Evolutionary conservation across 2,113 vertebrate genomes (phyloP).

Genomic region (Scophthalmus maximus): DNA sequence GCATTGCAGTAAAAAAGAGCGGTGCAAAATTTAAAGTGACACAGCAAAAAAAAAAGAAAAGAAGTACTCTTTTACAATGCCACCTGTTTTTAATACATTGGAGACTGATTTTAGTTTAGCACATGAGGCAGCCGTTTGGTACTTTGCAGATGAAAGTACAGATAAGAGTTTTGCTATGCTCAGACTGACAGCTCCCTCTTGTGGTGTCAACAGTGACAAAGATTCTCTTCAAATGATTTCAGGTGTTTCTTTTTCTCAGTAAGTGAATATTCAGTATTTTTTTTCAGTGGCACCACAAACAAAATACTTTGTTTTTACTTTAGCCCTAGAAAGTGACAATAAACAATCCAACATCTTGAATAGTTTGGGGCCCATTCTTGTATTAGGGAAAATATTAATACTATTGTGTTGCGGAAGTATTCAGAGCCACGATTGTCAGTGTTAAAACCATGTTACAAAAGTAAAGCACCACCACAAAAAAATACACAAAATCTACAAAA

Average conservation of each 20-base stretch:
- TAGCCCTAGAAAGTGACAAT: no score
- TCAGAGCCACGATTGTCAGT: no score
- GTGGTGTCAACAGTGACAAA: background rate
- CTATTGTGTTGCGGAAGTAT: no score
- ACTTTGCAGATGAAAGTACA: background rate
- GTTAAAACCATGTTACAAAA: no score
- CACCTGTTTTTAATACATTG: background rate
- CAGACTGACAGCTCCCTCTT: conserved; percentile 37
- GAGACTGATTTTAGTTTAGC: background rate
- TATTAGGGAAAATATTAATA: background rate
- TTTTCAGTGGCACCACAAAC: no score
- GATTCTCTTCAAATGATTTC: background rate
- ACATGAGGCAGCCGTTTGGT: background rate
- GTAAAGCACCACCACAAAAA: no score
- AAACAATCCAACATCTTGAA: background rate
- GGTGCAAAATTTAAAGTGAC: background rate
- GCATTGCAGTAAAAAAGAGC: no score
- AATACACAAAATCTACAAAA: no score
- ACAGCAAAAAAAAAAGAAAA: background rate
- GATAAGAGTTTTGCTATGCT: background rate
- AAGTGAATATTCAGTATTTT: no score
- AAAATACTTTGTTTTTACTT: no score
- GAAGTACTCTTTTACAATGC: background rate
- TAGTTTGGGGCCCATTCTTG: background rate
- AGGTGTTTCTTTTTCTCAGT: background rate